Base-by-base conservation (phyloP, 2,888 invertebrate species). In the Heliconius ismenius region DNA sequence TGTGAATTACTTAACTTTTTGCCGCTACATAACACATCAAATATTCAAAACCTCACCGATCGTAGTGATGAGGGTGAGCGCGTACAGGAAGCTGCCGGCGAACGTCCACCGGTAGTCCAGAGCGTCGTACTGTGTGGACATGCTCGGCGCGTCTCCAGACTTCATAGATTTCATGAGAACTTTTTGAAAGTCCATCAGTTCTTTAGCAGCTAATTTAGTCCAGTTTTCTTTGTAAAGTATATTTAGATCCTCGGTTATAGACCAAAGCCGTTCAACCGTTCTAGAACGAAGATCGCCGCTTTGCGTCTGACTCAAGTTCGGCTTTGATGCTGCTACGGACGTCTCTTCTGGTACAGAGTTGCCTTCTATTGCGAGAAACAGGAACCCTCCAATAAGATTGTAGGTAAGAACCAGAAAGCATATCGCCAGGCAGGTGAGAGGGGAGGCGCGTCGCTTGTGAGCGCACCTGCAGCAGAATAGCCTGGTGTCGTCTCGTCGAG, bases 151-250 rank as follows among this genome's bases (percentile, higher is more conserved):
- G 21, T 92, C 92, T 85, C 91, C 89, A 77, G 94, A 88, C 60
- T 87, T 85, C 83, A 92, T 88, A 4, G 95, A 93, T 81, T 93
- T 91, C 77, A 95, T 91, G 76, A 95, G 84, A 74, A 95, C 94
- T 83, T 96, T 96, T 91, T 98, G 97, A 87, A 98, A 98, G 85
- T 97, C 96, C 89, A 97, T 95, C 82, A 99, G 97, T 90, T 98
- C 97, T 82, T 96, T 96, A n/a, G 98, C 97, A 0, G 98, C 98
- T 80, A 97, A 89, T 81, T 96, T 95, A 24, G 98, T 98, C 98
- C 98, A 98, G 90, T 98, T 98, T 84, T 97, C 97, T 85, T 97
- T 97, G 88, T 98, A 98, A 76, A 98, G 93, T 83, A 98, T 97
- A 88, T 98, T 98, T 76, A 98, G 93, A 86, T 97, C 97, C 88